phyloP scores from a whole-genome alignment of 2,113 vertebrate species.

The Dipodomys stephensi region DNA sequence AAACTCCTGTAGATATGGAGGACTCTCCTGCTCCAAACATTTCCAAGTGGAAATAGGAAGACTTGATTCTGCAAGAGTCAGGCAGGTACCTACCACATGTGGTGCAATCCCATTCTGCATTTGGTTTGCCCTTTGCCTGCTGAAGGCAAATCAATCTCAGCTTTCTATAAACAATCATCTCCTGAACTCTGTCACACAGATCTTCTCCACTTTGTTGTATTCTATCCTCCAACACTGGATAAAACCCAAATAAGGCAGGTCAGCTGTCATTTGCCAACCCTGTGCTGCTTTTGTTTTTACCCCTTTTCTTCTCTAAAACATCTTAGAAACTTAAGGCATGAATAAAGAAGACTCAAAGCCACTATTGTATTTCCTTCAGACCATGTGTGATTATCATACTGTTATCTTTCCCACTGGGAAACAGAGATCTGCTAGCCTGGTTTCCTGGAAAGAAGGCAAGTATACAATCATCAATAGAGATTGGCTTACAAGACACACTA shows the following conservation, averaged over 20 bases:
- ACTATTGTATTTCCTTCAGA: not conserved
- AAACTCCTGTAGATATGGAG: not conserved
- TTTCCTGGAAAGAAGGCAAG: not conserved
- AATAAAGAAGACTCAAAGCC: not conserved
- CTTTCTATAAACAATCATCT: not conserved
- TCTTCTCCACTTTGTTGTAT: not conserved
- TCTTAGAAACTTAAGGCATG: slow-evolving; percentile 25
- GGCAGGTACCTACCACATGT: rapidly evolving
- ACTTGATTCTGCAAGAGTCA: too few relatives aligned
- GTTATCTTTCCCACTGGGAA: slow-evolving; percentile 44
- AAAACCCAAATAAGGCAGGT: not conserved
- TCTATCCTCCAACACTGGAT: not conserved
- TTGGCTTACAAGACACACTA: not conserved
- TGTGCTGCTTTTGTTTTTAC: not conserved
- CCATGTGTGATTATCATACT: not conserved
- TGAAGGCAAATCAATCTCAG: not conserved
- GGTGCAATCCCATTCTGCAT: rapidly evolving
- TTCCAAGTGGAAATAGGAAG: not conserved
- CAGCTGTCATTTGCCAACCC: not conserved
- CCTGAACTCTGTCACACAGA: not conserved
- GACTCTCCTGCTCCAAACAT: not conserved
- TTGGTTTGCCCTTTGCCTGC: not conserved
- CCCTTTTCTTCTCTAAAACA: not conserved
- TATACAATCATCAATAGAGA: not conserved
- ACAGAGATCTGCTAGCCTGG: not conserved